Base-by-base conservation (phyloP, 2,888 invertebrate species). In the Amphimallon solstitiale region DNA sequence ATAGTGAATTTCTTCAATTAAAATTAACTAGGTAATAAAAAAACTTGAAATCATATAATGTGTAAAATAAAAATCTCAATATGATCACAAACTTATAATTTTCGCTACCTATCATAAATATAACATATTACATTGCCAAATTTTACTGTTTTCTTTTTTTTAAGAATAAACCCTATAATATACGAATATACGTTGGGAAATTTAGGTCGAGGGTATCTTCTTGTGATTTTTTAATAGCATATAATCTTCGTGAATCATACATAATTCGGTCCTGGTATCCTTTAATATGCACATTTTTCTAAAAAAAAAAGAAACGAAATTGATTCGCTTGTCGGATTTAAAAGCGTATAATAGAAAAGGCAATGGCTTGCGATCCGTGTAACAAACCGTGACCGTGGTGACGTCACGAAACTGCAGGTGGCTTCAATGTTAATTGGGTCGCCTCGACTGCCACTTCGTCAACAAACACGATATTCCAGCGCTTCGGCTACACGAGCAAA, bases 341-440 rank as follows among this genome's bases (percentile, higher is more conserved):
- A 43, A 59, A 59, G 43, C 43, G 38, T 37, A 38, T 54, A 54
- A 54, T 49, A 59, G 43, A 43, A 59, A 59, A 59, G 29, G 56
- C 56, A 43, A 43, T 35, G 29, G 51, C 51, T 51, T 40, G 61
- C 51, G 38, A 61, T 63, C 63, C 63, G 54, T 38, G 63, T 59
- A 68, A 63, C 64, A 65, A 66, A 66, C 66, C 68, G 68, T 68
- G 68, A 68, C 68, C 68, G 66, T 52, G 60, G 66, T 68, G 68
- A 68, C 68, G 68, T 68, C 68, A 68, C 19, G 15, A 56, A 59
- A 66, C 46, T 66, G 68, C 68, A 68, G 68, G 68, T 68, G 68
- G 68, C 68, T 66, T 59, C 66, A 60, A 63, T 61, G 68, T 63
- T 68, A 68, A 68, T 68, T 68, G 66, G 68, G 68, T 68, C 68